Conservation (phyloP, 2,113 vertebrate species). For the Machaerirhynchus nigripectus region DNA sequence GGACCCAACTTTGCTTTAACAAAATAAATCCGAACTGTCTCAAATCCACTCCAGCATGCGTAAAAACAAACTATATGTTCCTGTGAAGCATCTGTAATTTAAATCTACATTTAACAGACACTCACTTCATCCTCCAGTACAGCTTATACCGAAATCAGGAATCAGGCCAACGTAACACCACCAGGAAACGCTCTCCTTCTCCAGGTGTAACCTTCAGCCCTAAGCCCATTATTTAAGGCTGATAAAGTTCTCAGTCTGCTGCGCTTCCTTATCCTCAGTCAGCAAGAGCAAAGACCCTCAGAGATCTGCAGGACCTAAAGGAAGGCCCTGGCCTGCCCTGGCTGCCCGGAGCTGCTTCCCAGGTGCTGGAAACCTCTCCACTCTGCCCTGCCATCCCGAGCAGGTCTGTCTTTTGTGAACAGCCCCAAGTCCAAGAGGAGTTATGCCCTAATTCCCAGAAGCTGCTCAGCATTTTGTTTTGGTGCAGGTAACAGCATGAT, state of each 20-base stretch:
- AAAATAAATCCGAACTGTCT: not conserved
- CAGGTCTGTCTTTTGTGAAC: not conserved
- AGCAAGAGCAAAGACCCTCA: not conserved
- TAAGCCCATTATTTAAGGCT: not conserved
- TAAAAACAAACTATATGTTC: not conserved
- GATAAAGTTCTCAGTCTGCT: not conserved
- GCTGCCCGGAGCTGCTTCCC: not conserved
- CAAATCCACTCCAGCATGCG: not conserved
- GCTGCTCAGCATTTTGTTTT: not conserved
- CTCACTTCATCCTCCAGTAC: not conserved
- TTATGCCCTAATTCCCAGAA: not conserved
- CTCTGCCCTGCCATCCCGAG: accelerated
- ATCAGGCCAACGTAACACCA: accelerated
- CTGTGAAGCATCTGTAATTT: not conserved
- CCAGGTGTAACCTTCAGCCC: not conserved
- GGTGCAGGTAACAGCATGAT: not conserved
- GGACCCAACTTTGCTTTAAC: not conserved
- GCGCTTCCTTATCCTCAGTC: not conserved
- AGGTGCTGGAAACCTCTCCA: not conserved
- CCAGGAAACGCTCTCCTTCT: not conserved
- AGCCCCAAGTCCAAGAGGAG: not conserved
- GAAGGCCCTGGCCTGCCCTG: not conserved
- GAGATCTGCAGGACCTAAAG: not conserved
- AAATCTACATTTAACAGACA: not conserved
- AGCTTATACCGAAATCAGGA: not conserved